Evolutionary conservation across 2,888 invertebrate species (phyloP).

Genomic region (Phlogophora meticulosa): DNA sequence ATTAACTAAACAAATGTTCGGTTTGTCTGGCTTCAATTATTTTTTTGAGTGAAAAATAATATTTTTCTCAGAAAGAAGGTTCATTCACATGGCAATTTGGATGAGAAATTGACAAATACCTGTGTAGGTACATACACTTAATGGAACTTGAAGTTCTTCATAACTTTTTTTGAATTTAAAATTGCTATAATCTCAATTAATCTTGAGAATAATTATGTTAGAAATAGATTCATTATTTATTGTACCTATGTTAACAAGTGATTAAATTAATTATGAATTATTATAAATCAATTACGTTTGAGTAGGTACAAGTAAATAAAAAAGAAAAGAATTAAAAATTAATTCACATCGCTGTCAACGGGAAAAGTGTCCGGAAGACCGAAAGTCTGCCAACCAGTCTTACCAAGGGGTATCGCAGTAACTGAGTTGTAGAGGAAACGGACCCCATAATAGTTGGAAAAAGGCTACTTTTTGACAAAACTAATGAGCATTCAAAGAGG

Average conservation of each 20-base stretch:
- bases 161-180: not conserved
- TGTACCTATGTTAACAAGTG: no score
- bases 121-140: not conserved
- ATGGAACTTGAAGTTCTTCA: not conserved
- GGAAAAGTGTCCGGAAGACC: no score
- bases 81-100: slow-evolving; percentile 6
- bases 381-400: no score
- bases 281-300: no score
- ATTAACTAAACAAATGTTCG: slow-evolving; percentile 5
- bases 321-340: no score
- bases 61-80: not conserved
- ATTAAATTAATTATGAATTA: no score
- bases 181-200: not conserved
- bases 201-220: not conserved
- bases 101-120: slow-evolving; percentile 3
- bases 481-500: slow-evolving; percentile 7
- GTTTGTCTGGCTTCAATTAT: slow-evolving; percentile 10
- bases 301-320: no score
- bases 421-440: no score
- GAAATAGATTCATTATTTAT: not conserved
- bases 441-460: no score
- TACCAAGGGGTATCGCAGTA: no score
- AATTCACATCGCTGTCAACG: no score
- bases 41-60: not conserved
- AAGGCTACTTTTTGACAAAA: slow-evolving; percentile 1